Evolutionary conservation across 2,797 vertebrate genomes (phyloP).

Genomic region (Lophius americanus): DNA sequence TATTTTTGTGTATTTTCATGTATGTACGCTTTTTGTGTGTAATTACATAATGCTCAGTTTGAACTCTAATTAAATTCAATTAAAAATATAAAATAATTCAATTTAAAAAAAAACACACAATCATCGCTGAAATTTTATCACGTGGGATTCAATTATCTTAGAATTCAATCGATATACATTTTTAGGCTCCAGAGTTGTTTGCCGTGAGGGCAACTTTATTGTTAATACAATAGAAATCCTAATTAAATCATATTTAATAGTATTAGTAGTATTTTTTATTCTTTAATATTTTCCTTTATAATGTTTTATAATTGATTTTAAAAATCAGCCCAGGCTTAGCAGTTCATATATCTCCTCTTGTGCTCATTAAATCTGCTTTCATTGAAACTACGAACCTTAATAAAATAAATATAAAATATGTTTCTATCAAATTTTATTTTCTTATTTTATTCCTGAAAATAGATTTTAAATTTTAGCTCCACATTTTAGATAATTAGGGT

Average conservation of each 20-base stretch:
- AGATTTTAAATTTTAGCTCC: background rate
- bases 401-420: background rate
- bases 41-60: background rate
- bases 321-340: no score
- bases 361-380: no score
- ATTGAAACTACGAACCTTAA: no score
- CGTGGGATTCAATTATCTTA: background rate
- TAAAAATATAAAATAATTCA: no score
- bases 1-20: background rate
- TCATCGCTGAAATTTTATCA: no score
- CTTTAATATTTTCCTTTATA: background rate
- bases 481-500: background rate
- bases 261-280: background rate
- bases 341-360: no score
- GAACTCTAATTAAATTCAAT: background rate
- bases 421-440: background rate
- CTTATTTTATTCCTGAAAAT: background rate
- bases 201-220: background rate
- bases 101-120: no score
- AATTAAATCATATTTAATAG: slow-evolving; percentile 6
- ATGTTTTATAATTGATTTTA: no score
- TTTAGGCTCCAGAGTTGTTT: background rate
- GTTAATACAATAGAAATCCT: background rate
- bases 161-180: background rate
- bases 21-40: background rate